Evolutionary conservation across 1,140 invertebrate species (phyloP).

Genomic region (Sycophaga agraensis): DNA sequence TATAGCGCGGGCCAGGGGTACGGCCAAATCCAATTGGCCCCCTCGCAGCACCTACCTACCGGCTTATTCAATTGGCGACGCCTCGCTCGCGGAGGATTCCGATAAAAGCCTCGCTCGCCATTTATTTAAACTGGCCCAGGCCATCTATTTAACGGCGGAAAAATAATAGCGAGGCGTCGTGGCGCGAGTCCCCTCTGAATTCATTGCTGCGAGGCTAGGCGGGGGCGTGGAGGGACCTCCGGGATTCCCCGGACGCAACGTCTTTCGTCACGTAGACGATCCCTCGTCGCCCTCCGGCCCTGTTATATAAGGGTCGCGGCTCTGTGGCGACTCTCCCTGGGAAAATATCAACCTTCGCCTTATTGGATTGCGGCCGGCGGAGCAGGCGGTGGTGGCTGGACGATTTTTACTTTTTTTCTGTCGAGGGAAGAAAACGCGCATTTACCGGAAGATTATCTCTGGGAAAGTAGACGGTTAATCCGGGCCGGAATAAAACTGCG

Average conservation of each 20-base stretch:
- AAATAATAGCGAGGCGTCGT: slow-evolving; percentile 28
- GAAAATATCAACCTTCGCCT: too few species aligned
- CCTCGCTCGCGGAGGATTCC: slow-evolving; percentile 13
- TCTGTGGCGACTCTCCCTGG: too few species aligned
- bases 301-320: too few species aligned
- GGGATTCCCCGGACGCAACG: slow-evolving; percentile 6
- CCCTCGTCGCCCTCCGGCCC: slow-evolving; percentile 6
- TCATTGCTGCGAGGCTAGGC: slow-evolving; percentile 6
- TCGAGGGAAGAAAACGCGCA: too few species aligned
- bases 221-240: neutral
- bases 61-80: slow-evolving; percentile 26
- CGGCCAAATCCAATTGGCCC: slow-evolving; percentile 27
- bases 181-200: slow-evolving; percentile 15
- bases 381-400: too few species aligned
- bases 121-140: slow-evolving; percentile 31
- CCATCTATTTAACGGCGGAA: slow-evolving; percentile 30
- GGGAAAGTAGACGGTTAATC: too few species aligned
- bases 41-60: neutral
- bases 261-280: slow-evolving; percentile 11
- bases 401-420: too few species aligned
- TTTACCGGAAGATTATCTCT: too few species aligned
- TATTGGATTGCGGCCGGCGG: too few species aligned
- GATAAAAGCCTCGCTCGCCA: slow-evolving; percentile 29
- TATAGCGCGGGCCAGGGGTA: neutral
- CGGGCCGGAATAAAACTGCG: too few species aligned